phyloP scores from a whole-genome alignment of 2,113 vertebrate genomes.

The Corythornis vintsioides region DNA sequence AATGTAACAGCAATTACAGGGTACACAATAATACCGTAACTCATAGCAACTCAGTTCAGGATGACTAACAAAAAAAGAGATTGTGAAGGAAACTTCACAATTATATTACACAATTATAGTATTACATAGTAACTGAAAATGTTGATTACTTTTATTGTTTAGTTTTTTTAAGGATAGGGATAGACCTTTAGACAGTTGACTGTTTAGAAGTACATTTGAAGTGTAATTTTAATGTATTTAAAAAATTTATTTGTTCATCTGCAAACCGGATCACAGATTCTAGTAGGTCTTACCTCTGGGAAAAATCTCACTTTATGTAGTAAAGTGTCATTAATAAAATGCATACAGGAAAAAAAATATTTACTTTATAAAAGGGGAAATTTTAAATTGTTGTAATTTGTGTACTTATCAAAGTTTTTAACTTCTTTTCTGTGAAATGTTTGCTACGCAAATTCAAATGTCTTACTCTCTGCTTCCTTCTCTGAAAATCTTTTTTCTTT shows the following conservation, averaged over 20 bases:
- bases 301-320: neutral
- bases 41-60: neutral
- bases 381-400: neutral
- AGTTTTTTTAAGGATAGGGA: neutral
- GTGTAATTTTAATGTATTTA: neutral
- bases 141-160: neutral
- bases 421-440: neutral
- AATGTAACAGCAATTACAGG: neutral
- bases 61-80: neutral
- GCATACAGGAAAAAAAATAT: neutral
- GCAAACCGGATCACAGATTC: neutral
- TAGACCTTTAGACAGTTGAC: neutral
- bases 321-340: neutral
- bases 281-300: neutral
- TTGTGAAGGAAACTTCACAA: neutral
- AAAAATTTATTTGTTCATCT: neutral
- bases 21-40: neutral
- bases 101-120: neutral
- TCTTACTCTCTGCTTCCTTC: neutral
- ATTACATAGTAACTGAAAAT: neutral
- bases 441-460: neutral
- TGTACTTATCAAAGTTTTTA: neutral
- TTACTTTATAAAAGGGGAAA: neutral
- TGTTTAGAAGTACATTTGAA: neutral
- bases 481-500: slow-evolving; percentile 19